Conservation (phyloP, 2,797 vertebrate species). For the Falco naumanni region DNA sequence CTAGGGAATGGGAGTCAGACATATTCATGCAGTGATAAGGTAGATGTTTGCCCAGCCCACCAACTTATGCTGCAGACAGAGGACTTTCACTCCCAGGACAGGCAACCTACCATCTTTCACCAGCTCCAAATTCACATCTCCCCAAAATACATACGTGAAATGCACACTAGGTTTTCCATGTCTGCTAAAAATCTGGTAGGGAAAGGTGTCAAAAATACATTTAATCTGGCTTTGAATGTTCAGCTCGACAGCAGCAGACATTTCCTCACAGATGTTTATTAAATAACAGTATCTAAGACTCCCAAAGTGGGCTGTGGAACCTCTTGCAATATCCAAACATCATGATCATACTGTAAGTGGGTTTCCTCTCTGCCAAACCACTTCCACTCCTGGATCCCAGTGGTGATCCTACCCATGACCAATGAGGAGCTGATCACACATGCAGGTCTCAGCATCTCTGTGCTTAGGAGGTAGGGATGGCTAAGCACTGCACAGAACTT, state of each 20-base stretch:
- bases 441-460: neutral
- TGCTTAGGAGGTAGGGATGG: neutral
- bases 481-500: neutral
- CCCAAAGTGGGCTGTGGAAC: neutral
- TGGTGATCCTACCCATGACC: neutral
- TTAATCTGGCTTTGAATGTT: constrained; percentile 22
- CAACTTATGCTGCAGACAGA: neutral
- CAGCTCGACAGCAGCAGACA: constrained; percentile 9
- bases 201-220: constrained; percentile 19
- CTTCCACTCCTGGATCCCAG: fast-evolving
- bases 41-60: constrained; percentile 2
- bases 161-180: neutral
- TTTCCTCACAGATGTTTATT: neutral
- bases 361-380: neutral
- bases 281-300: neutral
- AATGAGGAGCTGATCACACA: neutral
- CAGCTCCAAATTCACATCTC: constrained; percentile 16
- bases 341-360: neutral
- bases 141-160: constrained; percentile 23
- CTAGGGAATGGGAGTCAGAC: neutral
- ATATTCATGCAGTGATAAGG: neutral
- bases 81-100: neutral
- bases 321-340: neutral
- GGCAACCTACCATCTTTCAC: neutral
- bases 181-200: neutral